These are phyloP conservation scores for Drosophila basisetae DNA, from an alignment of 2,888 invertebrate genomes.

Conservation along the genomic window DNA sequence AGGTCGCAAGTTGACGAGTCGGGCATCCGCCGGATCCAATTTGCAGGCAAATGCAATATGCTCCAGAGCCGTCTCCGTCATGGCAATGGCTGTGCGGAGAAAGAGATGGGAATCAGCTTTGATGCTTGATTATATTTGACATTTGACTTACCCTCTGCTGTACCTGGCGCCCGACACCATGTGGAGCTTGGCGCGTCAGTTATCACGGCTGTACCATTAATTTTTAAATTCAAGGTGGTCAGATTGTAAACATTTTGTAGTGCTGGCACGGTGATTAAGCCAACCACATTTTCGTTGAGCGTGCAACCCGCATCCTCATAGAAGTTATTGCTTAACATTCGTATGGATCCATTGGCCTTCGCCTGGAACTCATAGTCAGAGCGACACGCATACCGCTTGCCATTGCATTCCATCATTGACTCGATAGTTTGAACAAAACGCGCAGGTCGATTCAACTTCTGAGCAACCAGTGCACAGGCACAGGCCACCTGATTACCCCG, in stretches of 20 bases:
- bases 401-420: constrained; percentile 89
- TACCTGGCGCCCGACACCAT: constrained; percentile 88
- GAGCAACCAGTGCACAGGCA: constrained; percentile 90
- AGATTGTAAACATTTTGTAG: constrained; percentile 88
- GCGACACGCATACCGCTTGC: constrained; percentile 88
- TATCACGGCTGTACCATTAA: constrained; percentile 88
- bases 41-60: constrained; percentile 87
- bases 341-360: constrained; percentile 88
- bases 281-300: constrained; percentile 86
- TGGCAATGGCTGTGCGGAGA: constrained; percentile 84
- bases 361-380: constrained; percentile 89
- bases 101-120: neutral
- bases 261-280: constrained; percentile 69
- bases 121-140: neutral
- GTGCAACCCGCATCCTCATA: constrained; percentile 87
- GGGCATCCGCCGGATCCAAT: constrained; percentile 87
- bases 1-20: constrained; percentile 86
- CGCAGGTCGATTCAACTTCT: constrained; percentile 87
- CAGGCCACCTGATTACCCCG: constrained; percentile 87
- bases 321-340: constrained; percentile 87
- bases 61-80: constrained; percentile 88
- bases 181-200: constrained; percentile 91
- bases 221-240: constrained; percentile 87
- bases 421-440: constrained; percentile 90
- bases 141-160: constrained; percentile 86